Percentiles rank a stretch among this genome's conserved stretches.
phyloP scores from a whole-genome alignment of 92 coral and sea anemone genomes.

The Metridium senile region DNA sequence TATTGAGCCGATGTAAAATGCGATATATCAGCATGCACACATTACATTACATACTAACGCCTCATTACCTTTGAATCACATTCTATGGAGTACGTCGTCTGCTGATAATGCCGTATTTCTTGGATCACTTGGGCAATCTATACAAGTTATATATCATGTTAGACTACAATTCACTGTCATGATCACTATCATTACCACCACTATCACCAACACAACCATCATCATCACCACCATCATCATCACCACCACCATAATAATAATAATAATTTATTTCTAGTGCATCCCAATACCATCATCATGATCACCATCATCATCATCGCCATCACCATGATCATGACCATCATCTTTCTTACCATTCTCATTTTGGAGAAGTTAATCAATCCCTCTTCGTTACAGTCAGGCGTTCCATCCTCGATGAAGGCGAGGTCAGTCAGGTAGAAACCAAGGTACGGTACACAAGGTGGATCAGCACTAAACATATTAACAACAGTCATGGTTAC shows the following conservation, averaged over 20 bases:
- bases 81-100: constrained; percentile 72
- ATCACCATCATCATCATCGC: neutral
- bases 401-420: constrained; percentile 96
- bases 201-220: neutral
- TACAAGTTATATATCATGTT: neutral
- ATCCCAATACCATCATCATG: neutral
- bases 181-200: neutral
- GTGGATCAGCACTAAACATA: constrained; percentile 86
- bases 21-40: too few species aligned
- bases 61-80: constrained; percentile 71
- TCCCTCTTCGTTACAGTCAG: constrained; percentile 84
- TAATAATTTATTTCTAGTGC: neutral
- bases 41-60: too few species aligned
- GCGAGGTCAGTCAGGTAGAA: constrained; percentile 94
- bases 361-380: constrained; percentile 94
- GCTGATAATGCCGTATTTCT: constrained; percentile 94
- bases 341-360: constrained; percentile 83
- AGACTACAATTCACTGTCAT: neutral
- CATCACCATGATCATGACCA: neutral
- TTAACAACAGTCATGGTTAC: neutral
- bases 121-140: constrained; percentile 95
- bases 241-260: neutral
- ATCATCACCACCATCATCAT: neutral
- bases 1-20: too few species aligned
- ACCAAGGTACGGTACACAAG: constrained; percentile 96